Evolutionary conservation across 2,888 invertebrate genomes (phyloP), one percentile per base, ranked within the genome.

Genomic region (Cerastis rubricosa): DNA sequence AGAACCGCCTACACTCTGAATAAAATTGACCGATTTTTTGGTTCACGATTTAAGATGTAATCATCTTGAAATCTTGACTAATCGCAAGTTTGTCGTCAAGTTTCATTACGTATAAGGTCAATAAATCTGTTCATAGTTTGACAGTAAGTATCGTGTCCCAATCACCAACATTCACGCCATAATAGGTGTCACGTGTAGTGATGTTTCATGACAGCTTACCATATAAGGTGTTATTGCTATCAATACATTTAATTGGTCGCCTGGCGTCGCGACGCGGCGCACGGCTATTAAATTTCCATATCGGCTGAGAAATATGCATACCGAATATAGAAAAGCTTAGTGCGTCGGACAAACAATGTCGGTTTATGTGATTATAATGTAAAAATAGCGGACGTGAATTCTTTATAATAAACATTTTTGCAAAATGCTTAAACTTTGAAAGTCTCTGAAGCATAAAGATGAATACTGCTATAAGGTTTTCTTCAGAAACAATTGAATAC

Each of bases 161-260:
- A 85, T 84, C 74, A 78, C 78, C 66, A 78, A 83, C 86, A 83
- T 85, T 89, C 82, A 89, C 86, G 80, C 90, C 90, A 86, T 90
- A 91, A 85, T 87, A 88, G 89, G 90, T 90, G 90, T 90, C 88
- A 89, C 87, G 85, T 86, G 87, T 85, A 85, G 86, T 87, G 85
- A 91, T 91, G 88, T 85, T 84, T 80, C 90, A 90, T 91, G 87
- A 82, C 92, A 90, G 72, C 74, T 72, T 29, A 72, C 92, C 91
- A 83, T 90, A 91, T 89, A 91, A 35, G 92, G 90, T 75, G 87
- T 90, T 91, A 93, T 92, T 91, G 90, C 91, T 92, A 92, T 93
- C 91, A 90, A 92, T 92, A 92, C 90, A 91, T 89, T 90, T 94
- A 94, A 93, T 94, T 92, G 92, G 90, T 83, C 86, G 89, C 84